Evolutionary conservation across 2,888 invertebrate genomes (phyloP).

Genomic region (Synanthedon myopaeformis): DNA sequence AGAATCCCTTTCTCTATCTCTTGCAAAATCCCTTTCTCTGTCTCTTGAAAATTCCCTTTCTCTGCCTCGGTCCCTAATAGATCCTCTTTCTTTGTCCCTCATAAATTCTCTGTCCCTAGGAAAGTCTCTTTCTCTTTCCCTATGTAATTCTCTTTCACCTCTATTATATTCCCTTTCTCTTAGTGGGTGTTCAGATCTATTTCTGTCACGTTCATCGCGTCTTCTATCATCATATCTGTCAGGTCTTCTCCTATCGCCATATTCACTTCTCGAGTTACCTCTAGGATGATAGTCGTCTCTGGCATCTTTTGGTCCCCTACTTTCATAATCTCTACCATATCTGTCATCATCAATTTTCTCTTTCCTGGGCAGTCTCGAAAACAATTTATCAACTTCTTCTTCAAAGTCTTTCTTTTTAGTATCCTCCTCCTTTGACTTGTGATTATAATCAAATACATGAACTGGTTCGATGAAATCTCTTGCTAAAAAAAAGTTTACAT

Average conservation of each 20-base stretch:
- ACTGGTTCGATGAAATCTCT: constrained; percentile 73
- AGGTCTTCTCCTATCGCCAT: constrained; percentile 20
- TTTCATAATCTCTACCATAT: constrained; percentile 18
- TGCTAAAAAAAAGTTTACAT: constrained; percentile 27
- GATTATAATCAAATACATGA: constrained; percentile 79
- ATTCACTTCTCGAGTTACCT: constrained; percentile 15
- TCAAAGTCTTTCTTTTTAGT: constrained; percentile 42
- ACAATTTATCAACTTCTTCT: constrained; percentile 46
- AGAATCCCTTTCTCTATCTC: constrained; percentile 13
- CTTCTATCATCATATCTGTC: constrained; percentile 29
- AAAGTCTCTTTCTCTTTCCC: constrained; percentile 18
- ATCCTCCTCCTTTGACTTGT: constrained; percentile 64
- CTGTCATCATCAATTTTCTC: constrained; percentile 23
- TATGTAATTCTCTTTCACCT: constrained; percentile 11
- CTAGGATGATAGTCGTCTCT: constrained; percentile 10
- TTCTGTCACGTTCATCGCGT: constrained; percentile 19
- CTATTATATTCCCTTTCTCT: constrained; percentile 12
- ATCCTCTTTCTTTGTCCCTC: constrained; percentile 16
- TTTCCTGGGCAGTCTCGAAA: constrained; percentile 28
- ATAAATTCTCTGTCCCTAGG: constrained; percentile 21
- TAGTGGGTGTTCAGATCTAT: constrained; percentile 10
- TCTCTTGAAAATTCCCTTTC: constrained; percentile 18
- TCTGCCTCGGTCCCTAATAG: constrained; percentile 27
- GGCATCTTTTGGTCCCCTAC: constrained; percentile 25
- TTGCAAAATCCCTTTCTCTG: constrained; percentile 12